Evolutionary conservation across 2,113 vertebrate species (phyloP), one percentile per base, ranked within the genome.

Genomic region (Dipodomys stephensi): DNA sequence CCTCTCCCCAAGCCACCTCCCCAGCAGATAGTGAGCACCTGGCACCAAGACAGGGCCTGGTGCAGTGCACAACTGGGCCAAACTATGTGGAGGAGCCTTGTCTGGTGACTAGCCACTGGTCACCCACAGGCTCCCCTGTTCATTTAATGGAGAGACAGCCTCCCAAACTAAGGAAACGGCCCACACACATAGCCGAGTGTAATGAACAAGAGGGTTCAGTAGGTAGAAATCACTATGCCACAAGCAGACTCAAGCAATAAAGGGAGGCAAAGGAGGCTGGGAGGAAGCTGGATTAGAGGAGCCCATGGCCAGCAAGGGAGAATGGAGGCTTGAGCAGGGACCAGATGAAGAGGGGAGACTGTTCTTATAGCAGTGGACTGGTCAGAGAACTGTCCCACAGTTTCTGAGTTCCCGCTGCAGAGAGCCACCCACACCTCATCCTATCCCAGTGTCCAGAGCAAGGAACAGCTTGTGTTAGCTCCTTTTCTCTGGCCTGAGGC

Each of bases 401-500:
- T 27, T 19, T 46, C 32, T 64, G 6, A 25, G 23, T n/a, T 77
- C 32, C n/a, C 25, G 57, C 28, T 44, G 19, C 13, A 23, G 4
- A 39, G 10, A 39, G 11, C 32, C 49, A 15, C 60, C 72, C 57
- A 20, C 73, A 78, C 3, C 28, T 68, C 39, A 69, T 9, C 19
- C 39, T 16, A 62, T 22, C 62, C 22, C 0, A 57, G 23, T 11
- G 49, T 74, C 2, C 0, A 57, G 57, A 35, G 27, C 39, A 25
- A 27, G 35, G 39, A 53, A 12, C 7, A 0, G 3, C 23, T 1
- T 7, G 2, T 19, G 20, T 7, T 11, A 20, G 19, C 12, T 19
- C 4, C 16, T 71, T 22, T 71, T 23, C 35, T 68, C 27, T 6
- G 20, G 57, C 18, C 25, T 74, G 86, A 46, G 60, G 20, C 60